Base-by-base conservation (phyloP, 1,140 invertebrate genomes). In the Temnothorax longispinosus region DNA sequence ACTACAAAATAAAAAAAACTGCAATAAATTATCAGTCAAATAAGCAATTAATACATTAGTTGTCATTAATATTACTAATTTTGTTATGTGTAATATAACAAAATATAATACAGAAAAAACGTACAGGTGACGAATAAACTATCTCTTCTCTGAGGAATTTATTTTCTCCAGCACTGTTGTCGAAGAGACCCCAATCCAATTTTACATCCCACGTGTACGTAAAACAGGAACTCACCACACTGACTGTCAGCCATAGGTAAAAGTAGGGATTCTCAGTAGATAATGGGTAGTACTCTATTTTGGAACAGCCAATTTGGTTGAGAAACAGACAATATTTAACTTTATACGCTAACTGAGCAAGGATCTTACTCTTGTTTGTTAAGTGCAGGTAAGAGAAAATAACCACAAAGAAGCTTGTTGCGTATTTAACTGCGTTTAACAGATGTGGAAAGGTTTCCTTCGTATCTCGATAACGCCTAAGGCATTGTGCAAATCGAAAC, bases 121-220 rank as follows among this genome's bases (percentile, higher is more conserved):
- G 91, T 87, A 95, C 95, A 41, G 92, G 96, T n/a, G 97, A 97
- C 32, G 97, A 97, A 92, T 98, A 98, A 7, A 98, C 97, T 58
- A 97, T 97, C 94, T 98, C 97, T 93, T 98, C 97, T 18, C 97
- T 94, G 1, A 98, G 95, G 91, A 98, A 97, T 88, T 95, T 96
- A 94, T 99, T 98, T 95, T 99, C 98, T 38, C 97, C 97, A 15
- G 98, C 97, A 78, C 97, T 97, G 84, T 97, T 97, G 93, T 99
- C 98, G 87, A 99, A 97, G n/a, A 99, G 95, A 13, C 99, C 99
- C 99, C 99, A 99, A 96, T 99, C 99, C 98, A 99, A 99, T 95
- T 98, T 99, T 6, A 99, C 97, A 94, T 99, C 99, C 99, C 99
- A 99, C 0, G 97, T 97, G 91, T 98, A 98, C 0, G 98, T 97